A percentile compares a stretch with the other conserved stretches of the same genome.
phyloP scores from a whole-genome alignment of 1,140 invertebrate genomes.

The Drosophila ercepeae region DNA sequence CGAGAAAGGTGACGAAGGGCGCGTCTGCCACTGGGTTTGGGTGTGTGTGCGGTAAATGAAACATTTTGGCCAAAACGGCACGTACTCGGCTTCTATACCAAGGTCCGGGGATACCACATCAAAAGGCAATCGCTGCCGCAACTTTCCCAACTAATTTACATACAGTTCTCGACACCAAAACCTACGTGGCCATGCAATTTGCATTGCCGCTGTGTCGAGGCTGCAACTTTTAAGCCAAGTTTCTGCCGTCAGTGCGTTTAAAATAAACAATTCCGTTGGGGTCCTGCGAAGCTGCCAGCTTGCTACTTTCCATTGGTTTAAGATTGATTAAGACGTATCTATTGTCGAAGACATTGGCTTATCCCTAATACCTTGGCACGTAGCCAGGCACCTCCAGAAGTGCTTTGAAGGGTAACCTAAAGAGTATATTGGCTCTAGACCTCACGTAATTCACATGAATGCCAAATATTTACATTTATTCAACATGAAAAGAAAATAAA shows the following conservation, averaged over 20 bases:
- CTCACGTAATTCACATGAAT: background rate
- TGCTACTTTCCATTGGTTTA: slow-evolving; percentile 37
- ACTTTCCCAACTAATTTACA: slow-evolving; percentile 75
- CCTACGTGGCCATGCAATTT: slow-evolving; percentile 71
- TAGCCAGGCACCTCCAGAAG: slow-evolving; percentile 30
- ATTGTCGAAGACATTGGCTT: slow-evolving; percentile 71
- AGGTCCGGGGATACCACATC: slow-evolving; percentile 52
- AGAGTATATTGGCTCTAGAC: background rate
- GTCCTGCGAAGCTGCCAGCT: slow-evolving; percentile 16
- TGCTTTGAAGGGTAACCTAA: slow-evolving; percentile 9
- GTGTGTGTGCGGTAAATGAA: slow-evolving; percentile 58
- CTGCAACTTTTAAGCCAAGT: slow-evolving; percentile 35
- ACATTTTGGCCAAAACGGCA: slow-evolving; percentile 66
- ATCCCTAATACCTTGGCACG: slow-evolving; percentile 51
- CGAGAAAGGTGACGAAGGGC: slow-evolving; percentile 50
- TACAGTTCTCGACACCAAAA: slow-evolving; percentile 39
- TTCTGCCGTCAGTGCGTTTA: slow-evolving; percentile 45
- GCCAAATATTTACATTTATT: background rate
- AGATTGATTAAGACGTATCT: slow-evolving; percentile 82
- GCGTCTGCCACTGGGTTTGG: slow-evolving; percentile 7
- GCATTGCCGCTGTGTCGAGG: slow-evolving; percentile 26
- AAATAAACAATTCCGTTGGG: slow-evolving; percentile 48
- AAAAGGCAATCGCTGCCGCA: slow-evolving; percentile 70
- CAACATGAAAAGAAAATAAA: background rate
- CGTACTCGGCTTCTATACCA: slow-evolving; percentile 35